Evolutionary conservation across 2,113 vertebrate species (phyloP).

Genomic region (Cacatua alba): DNA sequence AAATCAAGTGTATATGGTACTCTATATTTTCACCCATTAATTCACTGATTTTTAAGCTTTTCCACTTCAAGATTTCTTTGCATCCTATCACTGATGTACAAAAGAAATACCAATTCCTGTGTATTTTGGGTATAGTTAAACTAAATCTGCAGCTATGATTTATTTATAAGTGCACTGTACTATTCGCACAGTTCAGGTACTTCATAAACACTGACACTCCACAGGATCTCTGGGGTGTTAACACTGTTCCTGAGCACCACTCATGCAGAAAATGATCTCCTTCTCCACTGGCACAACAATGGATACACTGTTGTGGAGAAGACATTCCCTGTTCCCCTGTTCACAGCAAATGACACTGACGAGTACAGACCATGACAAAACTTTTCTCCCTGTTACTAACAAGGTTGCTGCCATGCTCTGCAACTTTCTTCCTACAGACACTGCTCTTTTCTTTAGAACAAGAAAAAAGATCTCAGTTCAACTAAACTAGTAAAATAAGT

Average conservation of each 20-base stretch:
- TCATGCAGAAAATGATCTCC: rapidly evolving
- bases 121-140: not conserved
- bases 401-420: not conserved
- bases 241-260: not conserved
- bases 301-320: not conserved
- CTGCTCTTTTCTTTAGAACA: not conserved
- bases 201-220: not conserved
- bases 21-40: not conserved
- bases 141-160: not conserved
- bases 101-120: not conserved
- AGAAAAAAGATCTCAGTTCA: not conserved
- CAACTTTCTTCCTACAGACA: not conserved
- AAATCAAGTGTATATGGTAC: not conserved
- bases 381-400: not conserved
- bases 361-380: not conserved
- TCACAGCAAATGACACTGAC: not conserved
- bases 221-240: not conserved
- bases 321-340: not conserved
- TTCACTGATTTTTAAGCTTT: not conserved
- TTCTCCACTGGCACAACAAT: not conserved
- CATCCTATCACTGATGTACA: not conserved
- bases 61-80: not conserved
- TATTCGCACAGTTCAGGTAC: not conserved
- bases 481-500: not conserved
- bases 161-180: not conserved